Conservation (phyloP, 1,140 invertebrate species). For the Lepidurus arcticus region DNA sequence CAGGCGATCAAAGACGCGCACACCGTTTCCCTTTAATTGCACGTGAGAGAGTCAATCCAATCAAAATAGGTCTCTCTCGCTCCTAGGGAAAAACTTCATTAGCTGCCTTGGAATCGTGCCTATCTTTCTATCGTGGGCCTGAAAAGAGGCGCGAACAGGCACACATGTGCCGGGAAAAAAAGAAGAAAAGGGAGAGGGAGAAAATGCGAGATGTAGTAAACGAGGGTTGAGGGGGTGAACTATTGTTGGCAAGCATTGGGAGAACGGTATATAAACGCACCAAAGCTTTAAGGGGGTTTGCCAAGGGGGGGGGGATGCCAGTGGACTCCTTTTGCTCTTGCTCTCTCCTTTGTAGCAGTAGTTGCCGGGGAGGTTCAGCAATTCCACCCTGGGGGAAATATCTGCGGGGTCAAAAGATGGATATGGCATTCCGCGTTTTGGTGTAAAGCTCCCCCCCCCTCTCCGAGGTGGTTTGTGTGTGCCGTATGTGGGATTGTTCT, state of each 20-base stretch:
- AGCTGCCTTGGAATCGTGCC: conserved; percentile 10
- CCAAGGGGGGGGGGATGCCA: too few relatives aligned
- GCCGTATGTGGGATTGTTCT: too few relatives aligned
- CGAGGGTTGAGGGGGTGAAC: conserved; percentile 9
- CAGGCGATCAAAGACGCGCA: not conserved
- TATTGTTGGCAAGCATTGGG: not conserved
- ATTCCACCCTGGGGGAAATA: too few relatives aligned
- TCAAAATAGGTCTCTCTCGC: not conserved
- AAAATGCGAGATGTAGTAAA: not conserved
- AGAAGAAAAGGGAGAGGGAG: not conserved
- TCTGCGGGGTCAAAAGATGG: too few relatives aligned
- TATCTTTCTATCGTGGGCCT: not conserved
- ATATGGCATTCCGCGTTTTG: too few relatives aligned
- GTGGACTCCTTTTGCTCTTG: too few relatives aligned
- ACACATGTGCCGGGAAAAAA: not conserved
- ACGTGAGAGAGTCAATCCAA: not conserved
- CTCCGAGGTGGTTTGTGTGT: too few relatives aligned
- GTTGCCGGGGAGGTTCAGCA: too few relatives aligned
- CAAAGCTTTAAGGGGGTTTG: too few relatives aligned
- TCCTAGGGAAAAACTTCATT: not conserved
- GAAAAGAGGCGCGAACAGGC: not conserved
- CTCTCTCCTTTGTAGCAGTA: too few relatives aligned
- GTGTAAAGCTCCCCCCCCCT: too few relatives aligned
- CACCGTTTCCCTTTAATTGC: not conserved
- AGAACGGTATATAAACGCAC: not conserved